These are phyloP conservation scores for Sinelater perroti DNA, from an alignment of 2,888 invertebrate genomes.

Conservation along the genomic window DNA sequence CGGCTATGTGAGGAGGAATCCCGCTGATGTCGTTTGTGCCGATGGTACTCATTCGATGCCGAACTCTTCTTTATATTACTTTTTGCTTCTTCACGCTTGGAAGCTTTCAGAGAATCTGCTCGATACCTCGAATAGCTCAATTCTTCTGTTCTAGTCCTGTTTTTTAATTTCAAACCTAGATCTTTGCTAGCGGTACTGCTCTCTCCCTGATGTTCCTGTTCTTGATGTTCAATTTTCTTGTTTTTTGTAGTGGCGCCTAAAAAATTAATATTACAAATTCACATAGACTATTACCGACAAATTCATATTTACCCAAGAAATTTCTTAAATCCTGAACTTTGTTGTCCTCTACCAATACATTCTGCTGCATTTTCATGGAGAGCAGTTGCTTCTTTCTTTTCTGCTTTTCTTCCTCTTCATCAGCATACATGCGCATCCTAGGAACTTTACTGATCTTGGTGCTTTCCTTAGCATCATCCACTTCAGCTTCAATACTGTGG, in stretches of 20 bases:
- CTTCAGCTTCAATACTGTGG: constrained; percentile 36
- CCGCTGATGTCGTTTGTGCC: constrained; percentile 3
- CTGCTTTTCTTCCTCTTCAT: constrained; percentile 78
- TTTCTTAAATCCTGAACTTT: constrained; percentile 41
- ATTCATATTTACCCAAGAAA: constrained; percentile 22
- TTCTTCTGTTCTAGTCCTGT: constrained; percentile 19
- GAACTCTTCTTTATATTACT: constrained; percentile 14
- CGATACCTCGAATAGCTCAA: neutral
- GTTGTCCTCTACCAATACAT: constrained; percentile 1
- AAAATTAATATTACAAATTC: neutral
- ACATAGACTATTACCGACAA: too few relatives aligned
- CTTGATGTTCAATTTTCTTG: too few relatives aligned
- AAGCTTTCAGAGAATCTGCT: neutral
- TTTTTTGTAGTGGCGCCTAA: neutral
- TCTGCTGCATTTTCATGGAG: constrained; percentile 17
- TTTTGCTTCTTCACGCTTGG: neutral
- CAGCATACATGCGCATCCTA: constrained; percentile 89
- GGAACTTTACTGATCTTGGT: constrained; percentile 71
- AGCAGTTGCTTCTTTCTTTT: constrained; percentile 54
- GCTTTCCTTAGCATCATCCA: constrained; percentile 41
- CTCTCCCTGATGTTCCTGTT: too few relatives aligned
- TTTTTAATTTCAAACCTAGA: constrained; percentile 31
- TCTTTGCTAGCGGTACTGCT: too few relatives aligned
- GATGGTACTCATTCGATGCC: neutral
- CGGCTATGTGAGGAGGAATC: constrained; percentile 10